Evolutionary conservation across 2,113 vertebrate genomes (phyloP).

Genomic region (Rostratula benghalensis): DNA sequence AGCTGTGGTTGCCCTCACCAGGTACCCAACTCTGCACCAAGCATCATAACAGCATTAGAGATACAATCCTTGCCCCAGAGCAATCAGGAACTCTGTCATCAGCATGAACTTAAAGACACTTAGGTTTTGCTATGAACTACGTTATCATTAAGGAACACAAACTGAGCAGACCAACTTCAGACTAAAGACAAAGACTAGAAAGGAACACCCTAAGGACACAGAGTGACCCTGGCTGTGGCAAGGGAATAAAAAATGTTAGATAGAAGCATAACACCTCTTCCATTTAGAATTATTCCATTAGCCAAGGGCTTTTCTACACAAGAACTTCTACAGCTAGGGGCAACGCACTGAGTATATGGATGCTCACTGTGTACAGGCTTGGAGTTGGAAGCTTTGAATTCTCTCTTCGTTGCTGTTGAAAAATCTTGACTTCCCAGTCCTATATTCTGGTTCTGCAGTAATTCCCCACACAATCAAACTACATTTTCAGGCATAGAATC

Average conservation of each 20-base stretch:
- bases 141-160: not conserved
- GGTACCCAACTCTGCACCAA: not conserved
- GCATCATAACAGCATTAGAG: not conserved
- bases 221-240: rapidly evolving
- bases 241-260: not conserved
- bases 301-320: not conserved
- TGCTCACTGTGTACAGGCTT: not conserved
- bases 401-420: not conserved
- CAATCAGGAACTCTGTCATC: not conserved
- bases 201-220: not conserved
- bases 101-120: not conserved
- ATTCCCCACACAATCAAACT: not conserved
- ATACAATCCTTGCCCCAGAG: not conserved
- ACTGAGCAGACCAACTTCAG: not conserved
- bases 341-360: not conserved
- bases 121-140: not conserved
- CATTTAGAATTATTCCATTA: not conserved
- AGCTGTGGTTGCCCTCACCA: not conserved
- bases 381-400: not conserved
- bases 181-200: not conserved
- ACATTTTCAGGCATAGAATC: not conserved
- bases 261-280: not conserved
- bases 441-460: not conserved
- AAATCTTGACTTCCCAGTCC: not conserved
- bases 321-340: not conserved